Evolutionary conservation across 2,113 vertebrate genomes (phyloP), one percentile per base, ranked within the genome.

Genomic region (Ceyx melanurus): DNA sequence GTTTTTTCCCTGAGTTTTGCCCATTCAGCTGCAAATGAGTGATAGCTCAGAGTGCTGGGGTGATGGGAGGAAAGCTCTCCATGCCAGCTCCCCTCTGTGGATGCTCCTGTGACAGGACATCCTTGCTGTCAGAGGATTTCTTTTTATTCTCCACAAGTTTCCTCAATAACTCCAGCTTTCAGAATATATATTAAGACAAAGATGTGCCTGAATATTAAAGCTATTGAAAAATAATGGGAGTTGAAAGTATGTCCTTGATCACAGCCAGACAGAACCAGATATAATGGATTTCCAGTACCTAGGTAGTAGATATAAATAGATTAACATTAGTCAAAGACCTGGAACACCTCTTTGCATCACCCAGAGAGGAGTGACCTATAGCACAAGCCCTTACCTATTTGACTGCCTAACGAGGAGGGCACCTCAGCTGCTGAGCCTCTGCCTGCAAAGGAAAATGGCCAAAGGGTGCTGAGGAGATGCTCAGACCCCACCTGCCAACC

Each of bases 281-380:
- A 73, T 88, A 95, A 94, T 77, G 64, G 60, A 88, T 95, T 94
- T 77, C 82, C 61, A 88, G 82, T 60, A 94, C n/a, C 79, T n/a
- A 88, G 85, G 88, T 80, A 94, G 90, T 43, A 73, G 93, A 86
- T 95, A 92, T 85, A 94, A 96, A 94, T 89, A 89, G 94, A 82
- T 85, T 65, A 85, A 85, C 82, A 77, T 86, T 88, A 82, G 82
- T 94, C 67, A 90, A 64, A 88, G 56, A 73, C 82, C 78, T 75
- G 78, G 45, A 80, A 66, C 3, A 20, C 15, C 75, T 85, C 51
- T 35, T 0, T 58, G 46, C 58, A 45, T 72, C 76, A 89, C 25
- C 71, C 66, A 87, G 50, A 64, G 50, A 68, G 54, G 22, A 72
- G 29, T 14, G 78, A 91, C 43, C 35, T 68, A 60, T 0, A 72